Evolutionary conservation across 2,888 invertebrate genomes (phyloP), one percentile per base, ranked within the genome.

Genomic region (Alsophila aescularia): DNA sequence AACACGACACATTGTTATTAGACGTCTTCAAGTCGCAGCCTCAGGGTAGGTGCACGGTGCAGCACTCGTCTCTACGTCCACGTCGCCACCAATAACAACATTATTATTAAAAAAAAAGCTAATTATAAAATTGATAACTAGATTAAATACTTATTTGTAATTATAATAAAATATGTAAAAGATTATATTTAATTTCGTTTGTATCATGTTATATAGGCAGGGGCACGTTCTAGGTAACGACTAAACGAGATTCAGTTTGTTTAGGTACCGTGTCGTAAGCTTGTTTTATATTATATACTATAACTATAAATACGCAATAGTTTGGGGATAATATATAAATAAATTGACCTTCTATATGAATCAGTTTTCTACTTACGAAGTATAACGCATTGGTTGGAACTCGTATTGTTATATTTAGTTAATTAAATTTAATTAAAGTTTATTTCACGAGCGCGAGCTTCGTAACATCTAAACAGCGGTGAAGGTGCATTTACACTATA

Each of bases 401-500:
- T 48, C 31, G 14, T 50, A 55, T 55, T 37, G 50, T 55, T 45
- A 45, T 41, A 35, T 36, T 53, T 40, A 42, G 52, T 41, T 45
- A 32, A n/a, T 55, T 45, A 45, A 37, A 35, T 36, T 53, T 40
- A 42, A 50, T 41, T 45, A 44, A 36, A 39, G 42, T 42, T 41
- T 41, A 52, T 34, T 47, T 43, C 43, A 16, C 37, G 34, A 32
- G 41, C 50, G 44, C 18, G 18, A 52, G 54, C 37, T 60, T 56
- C n/a, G 54, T 51, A 50, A 50, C 55, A 35, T 47, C 55, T 44
- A 60, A 49, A 62, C 57, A 58, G 70, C 73, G 87, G 87, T 87
- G 87, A 80, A 81, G 87, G 87, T 86, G 87, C 87, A 87, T 87
- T 87, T 87, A 87, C 74, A 76, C 70, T 44, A 27, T 43, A 43